phyloP scores from a whole-genome alignment of 2,797 vertebrate species.

The Chromobotia macracanthus region DNA sequence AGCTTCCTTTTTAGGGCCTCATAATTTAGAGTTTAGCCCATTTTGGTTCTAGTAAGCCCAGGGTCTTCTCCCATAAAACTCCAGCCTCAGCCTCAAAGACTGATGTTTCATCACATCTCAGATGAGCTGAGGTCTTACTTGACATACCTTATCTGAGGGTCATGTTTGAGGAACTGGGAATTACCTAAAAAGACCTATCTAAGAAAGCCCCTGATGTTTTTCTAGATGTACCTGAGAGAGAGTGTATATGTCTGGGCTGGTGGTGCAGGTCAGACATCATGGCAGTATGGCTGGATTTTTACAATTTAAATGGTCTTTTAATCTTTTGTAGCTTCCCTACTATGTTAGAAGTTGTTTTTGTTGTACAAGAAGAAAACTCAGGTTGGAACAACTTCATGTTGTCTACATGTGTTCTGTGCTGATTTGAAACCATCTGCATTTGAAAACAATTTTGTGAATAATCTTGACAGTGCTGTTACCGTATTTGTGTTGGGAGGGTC shows the following conservation, averaged over 20 bases:
- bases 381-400: too few species aligned
- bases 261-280: background rate
- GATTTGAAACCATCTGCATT: background rate
- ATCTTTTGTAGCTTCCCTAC: background rate
- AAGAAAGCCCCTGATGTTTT: constrained; percentile 37
- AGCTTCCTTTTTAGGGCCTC: constrained; percentile 40
- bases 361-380: too few species aligned
- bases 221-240: background rate
- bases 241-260: too few species aligned
- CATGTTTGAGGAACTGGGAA: constrained; percentile 10
- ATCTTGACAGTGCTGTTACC: background rate
- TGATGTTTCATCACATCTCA: background rate
- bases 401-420: too few species aligned
- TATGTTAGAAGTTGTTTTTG: background rate
- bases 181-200: constrained; percentile 7
- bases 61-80: background rate
- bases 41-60: constrained; percentile 15
- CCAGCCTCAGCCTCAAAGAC: background rate
- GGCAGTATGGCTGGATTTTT: background rate
- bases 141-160: background rate
- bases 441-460: background rate
- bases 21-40: constrained; percentile 23
- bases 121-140: background rate
- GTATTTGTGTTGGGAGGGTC: background rate
- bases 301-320: background rate